Base-by-base conservation (phyloP, 2,888 invertebrate genomes). In the Coenonympha glycerion region DNA sequence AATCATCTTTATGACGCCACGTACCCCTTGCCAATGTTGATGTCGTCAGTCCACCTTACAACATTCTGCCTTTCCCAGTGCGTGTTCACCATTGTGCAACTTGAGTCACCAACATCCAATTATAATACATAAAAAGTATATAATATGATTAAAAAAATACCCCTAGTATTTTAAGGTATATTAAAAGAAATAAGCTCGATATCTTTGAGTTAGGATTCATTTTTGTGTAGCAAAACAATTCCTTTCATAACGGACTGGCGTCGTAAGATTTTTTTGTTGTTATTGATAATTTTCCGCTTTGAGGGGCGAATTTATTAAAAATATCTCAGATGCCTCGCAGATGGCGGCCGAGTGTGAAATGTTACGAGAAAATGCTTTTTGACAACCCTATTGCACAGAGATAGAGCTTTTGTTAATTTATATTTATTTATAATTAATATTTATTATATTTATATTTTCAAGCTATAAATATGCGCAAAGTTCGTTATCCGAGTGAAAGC, bases 281-380 rank as follows among this genome's bases (percentile, higher is more conserved):
- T 54, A 56, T 54, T 52, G 49, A 54, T 56, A 56, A 54, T 56
- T 56, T 56, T 52, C 54, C 56, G 56, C 54, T 56, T 54, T 56
- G 54, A 26, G 50, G 46, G 36, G 45, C 42, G 47, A 52, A 54
- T 53, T 56, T 56, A 56, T 56, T 56, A 56, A 56, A 53, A 56
- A 56, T 56, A 52, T 30, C 56, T 49, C 34, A 26, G 36, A 52
- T 49, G 30, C 42, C 30, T 31, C 30, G 31, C 30, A 42, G 13
- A 31, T 21, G 42, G 28, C 21, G 19, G 31, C 31, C 19, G 44
- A 24, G 39, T 39, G 39, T 22, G 28, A 41, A 41, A 30, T 13
- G 11, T 30, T 41, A 28, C 28, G 6, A 41, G 24, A 9, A 8
- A 22, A 34, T 34, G 18, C 18, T 34, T 18, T 34, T 34, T 15